Evolutionary conservation across 92 coral and sea anemone species (phyloP).

Genomic region (Porites divaricata): DNA sequence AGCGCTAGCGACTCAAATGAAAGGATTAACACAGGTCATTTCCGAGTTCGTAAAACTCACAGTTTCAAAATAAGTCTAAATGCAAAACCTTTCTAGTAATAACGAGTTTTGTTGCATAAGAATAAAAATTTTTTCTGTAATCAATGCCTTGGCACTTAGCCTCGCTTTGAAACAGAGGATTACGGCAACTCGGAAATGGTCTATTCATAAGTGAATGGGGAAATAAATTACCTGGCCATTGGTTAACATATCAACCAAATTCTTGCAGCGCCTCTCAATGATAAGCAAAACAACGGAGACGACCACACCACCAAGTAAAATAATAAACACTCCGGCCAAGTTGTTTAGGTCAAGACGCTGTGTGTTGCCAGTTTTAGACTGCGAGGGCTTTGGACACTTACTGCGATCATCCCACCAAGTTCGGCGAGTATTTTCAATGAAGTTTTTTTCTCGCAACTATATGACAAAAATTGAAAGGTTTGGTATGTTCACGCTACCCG

Average conservation of each 20-base stretch:
- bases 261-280: slow-evolving; percentile 88
- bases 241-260: slow-evolving; percentile 81
- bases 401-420: slow-evolving; percentile 98
- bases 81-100: too few species aligned
- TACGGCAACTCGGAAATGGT: not conserved
- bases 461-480: too few species aligned
- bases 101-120: too few species aligned
- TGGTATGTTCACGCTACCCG: not conserved
- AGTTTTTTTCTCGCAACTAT: slow-evolving; percentile 91
- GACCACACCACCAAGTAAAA: slow-evolving; percentile 86
- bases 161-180: too few species aligned
- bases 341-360: slow-evolving; percentile 85
- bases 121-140: too few species aligned
- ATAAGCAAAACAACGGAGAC: slow-evolving; percentile 73
- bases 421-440: slow-evolving; percentile 74
- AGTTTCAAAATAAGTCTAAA: too few species aligned
- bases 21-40: too few species aligned
- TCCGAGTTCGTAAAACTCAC: too few species aligned
- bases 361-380: slow-evolving; percentile 64
- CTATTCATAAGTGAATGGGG: too few species aligned
- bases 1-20: too few species aligned
- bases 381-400: slow-evolving; percentile 71
- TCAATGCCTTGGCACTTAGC: too few species aligned
- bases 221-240: slow-evolving; percentile 88
- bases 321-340: slow-evolving; percentile 96